Evolutionary conservation across 2,888 invertebrate species (phyloP).

Genomic region (Yponomeuta cagnagella): DNA sequence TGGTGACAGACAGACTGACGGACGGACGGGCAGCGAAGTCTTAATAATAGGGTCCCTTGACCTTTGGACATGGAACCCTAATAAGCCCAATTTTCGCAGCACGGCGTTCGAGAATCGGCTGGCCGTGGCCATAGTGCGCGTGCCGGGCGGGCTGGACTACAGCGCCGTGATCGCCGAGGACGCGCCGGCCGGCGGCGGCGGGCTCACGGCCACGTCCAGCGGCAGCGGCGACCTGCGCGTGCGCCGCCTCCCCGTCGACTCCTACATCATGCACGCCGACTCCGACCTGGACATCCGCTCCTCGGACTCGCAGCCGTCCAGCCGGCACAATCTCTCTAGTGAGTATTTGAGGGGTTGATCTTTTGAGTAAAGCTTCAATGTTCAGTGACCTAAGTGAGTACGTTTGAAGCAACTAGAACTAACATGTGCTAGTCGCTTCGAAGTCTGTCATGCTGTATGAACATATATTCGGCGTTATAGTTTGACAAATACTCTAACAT

Average conservation of each 20-base stretch:
- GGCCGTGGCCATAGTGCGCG: constrained; percentile 91
- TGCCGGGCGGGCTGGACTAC: constrained; percentile 91
- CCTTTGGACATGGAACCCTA: too few relatives aligned
- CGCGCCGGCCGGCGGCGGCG: constrained; percentile 42
- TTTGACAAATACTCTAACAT: too few relatives aligned
- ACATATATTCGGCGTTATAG: too few relatives aligned
- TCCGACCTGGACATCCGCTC: constrained; percentile 80
- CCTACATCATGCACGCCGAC: constrained; percentile 79
- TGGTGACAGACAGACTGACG: too few relatives aligned
- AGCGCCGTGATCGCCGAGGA: constrained; percentile 67
- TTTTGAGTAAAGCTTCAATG: too few relatives aligned
- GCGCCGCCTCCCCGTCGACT: constrained; percentile 33
- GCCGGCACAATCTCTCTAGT: constrained; percentile 25
- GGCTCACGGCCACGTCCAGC: constrained; percentile 57
- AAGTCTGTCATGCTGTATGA: too few relatives aligned
- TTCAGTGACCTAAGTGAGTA: too few relatives aligned
- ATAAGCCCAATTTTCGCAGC: constrained; percentile 55
- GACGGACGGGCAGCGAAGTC: too few relatives aligned
- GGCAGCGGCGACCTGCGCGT: constrained; percentile 63
- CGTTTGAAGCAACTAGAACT: too few relatives aligned
- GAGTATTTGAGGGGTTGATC: constrained; percentile 22
- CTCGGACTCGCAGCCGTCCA: constrained; percentile 39
- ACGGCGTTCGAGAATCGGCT: constrained; percentile 95
- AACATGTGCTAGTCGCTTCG: too few relatives aligned
- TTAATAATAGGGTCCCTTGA: too few relatives aligned